Percentiles rank a stretch among this genome's conserved stretches.
These are phyloP conservation scores for Oplegnathus fasciatus DNA, from an alignment of 2,113 vertebrate species.

Conservation along the genomic window DNA sequence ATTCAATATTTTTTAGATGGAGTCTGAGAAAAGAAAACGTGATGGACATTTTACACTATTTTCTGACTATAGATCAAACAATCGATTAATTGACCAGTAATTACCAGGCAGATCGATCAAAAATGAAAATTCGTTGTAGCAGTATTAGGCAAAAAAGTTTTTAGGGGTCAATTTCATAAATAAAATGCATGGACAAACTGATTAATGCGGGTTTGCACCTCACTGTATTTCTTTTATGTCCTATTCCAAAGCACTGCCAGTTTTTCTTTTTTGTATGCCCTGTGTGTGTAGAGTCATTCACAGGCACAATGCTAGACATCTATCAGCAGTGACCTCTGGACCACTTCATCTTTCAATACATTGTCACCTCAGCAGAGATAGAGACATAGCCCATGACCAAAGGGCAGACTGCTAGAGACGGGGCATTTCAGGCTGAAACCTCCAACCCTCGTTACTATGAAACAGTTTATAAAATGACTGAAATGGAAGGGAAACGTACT, in stretches of 20 bases:
- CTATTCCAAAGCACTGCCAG: neutral
- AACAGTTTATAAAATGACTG: slow-evolving; percentile 11
- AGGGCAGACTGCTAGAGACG: slow-evolving; percentile 41
- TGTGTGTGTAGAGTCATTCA: neutral
- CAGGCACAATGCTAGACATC: slow-evolving; percentile 13
- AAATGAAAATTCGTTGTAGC: neutral
- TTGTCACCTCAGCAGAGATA: slow-evolving; percentile 61
- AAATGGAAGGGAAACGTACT: neutral
- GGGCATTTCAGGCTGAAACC: neutral
- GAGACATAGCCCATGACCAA: slow-evolving; percentile 54
- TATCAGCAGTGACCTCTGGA: slow-evolving; percentile 68
- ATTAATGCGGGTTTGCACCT: neutral
- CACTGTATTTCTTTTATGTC: neutral
- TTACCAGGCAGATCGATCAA: neutral
- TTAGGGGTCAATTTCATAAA: neutral
- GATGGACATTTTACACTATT: neutral
- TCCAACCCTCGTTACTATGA: neutral
- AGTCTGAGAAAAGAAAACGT: too few relatives aligned
- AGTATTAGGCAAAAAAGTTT: neutral
- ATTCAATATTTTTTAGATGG: too few relatives aligned
- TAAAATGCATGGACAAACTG: neutral
- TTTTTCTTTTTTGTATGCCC: neutral
- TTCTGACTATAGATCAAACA: neutral
- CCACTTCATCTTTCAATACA: slow-evolving; percentile 63
- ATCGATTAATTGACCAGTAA: neutral